phyloP scores from a whole-genome alignment of 2,797 vertebrate species.

The Clarias pachynema region DNA sequence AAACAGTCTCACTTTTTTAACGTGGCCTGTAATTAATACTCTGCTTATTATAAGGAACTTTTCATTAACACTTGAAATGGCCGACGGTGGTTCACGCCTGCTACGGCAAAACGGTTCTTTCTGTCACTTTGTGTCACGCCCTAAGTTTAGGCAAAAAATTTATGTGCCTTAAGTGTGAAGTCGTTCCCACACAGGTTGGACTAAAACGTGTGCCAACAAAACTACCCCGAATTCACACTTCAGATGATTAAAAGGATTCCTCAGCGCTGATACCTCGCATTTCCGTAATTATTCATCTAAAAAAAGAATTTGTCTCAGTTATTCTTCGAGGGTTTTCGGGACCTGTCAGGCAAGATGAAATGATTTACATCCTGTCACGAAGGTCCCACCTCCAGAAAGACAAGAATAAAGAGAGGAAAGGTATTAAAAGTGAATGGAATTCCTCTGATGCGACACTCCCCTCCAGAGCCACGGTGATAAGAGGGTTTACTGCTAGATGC shows the following conservation, averaged over 20 bases:
- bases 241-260: slow-evolving; percentile 6
- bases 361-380: slow-evolving; percentile 11
- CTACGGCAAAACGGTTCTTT: slow-evolving; percentile 27
- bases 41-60: slow-evolving; percentile 15
- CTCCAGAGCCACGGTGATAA: slow-evolving; percentile 25
- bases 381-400: not conserved
- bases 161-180: slow-evolving; percentile 24
- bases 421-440: slow-evolving; percentile 49
- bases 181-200: slow-evolving; percentile 23
- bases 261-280: not conserved
- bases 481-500: slow-evolving; percentile 27
- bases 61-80: slow-evolving; percentile 41
- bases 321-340: not conserved
- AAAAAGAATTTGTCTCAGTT: not conserved
- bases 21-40: slow-evolving; percentile 26
- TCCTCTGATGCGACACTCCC: slow-evolving; percentile 48
- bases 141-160: slow-evolving; percentile 23
- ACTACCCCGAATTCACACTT: slow-evolving; percentile 9
- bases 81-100: slow-evolving; percentile 30
- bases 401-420: slow-evolving; percentile 10
- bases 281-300: slow-evolving; percentile 23
- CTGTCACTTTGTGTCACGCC: slow-evolving; percentile 40
- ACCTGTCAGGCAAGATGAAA: slow-evolving; percentile 14
- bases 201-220: slow-evolving; percentile 39
- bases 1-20: slow-evolving; percentile 30